phyloP scores from a whole-genome alignment of 2,113 vertebrate species.

The Coturnix japonica region DNA sequence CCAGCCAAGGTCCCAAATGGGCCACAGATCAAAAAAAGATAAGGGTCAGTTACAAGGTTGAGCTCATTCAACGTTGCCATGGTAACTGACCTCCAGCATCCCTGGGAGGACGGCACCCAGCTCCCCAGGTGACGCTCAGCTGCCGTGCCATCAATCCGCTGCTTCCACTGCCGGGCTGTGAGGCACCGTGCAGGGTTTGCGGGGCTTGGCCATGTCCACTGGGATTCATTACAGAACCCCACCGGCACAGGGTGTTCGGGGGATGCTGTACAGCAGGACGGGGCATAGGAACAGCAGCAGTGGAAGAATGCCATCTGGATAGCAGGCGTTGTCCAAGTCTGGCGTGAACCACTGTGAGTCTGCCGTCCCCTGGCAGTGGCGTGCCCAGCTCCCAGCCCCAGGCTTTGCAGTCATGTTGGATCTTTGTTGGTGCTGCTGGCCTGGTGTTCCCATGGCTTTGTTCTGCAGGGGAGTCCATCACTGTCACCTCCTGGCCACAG shows the following conservation, averaged over 20 bases:
- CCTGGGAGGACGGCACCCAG: constrained; percentile 88
- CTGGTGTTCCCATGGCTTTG: constrained; percentile 20
- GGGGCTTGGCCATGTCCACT: constrained; percentile 58
- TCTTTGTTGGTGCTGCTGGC: neutral
- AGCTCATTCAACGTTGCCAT: constrained; percentile 90
- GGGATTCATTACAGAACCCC: constrained; percentile 78
- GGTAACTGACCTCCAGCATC: constrained; percentile 95
- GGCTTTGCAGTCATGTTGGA: neutral
- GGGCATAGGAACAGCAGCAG: neutral
- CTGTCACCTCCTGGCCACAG: neutral
- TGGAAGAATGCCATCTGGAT: neutral
- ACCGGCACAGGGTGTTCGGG: neutral
- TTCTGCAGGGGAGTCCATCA: neutral
- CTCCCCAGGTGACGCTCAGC: constrained; percentile 85
- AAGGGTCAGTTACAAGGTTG: constrained; percentile 96
- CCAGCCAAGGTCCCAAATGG: constrained; percentile 83
- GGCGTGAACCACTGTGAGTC: neutral
- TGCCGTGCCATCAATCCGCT: constrained; percentile 87
- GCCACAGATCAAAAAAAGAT: constrained; percentile 89
- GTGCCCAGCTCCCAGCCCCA: neutral
- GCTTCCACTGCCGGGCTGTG: constrained; percentile 73
- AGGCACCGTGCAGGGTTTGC: neutral
- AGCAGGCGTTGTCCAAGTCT: fast-evolving
- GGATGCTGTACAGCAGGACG: neutral
- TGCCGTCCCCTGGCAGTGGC: neutral